Evolutionary conservation across 2,797 vertebrate genomes (phyloP), one percentile per base, ranked within the genome.

Genomic region (Eulemur mongoz): DNA sequence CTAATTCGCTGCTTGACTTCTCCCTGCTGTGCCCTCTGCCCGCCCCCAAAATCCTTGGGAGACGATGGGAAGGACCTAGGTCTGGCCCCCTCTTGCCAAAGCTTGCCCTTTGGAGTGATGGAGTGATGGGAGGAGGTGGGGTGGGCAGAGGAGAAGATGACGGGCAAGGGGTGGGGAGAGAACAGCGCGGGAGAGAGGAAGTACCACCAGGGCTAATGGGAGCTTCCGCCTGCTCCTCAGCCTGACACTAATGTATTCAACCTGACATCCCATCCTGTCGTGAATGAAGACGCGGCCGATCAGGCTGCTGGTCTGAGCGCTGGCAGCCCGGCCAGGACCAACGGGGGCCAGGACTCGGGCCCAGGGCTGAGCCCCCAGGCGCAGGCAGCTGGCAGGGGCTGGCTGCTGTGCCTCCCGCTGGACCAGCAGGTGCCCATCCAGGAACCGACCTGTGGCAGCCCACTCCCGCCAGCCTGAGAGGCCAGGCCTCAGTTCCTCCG

Each of bases 401-500:
- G 93, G 80, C 98, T 98, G 70, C 98, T 99, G 98, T 98, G 98
- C 98, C 99, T 99, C 98, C 99, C 99, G 99, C 98, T 99, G 98
- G 99, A 98, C 98, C 98, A 99, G 99, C 99, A 99, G 99, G 99
- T 99, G 99, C 99, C 57, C 50, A 6, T 50, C 82, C 4, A 59
- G 85, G n/a, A 65, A 75, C 30, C 0, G 3, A 18, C 48, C 40
- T 1, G n/a, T 69, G 48, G 14, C 80, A 75, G 78, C 54, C 87
- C 18, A 3, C 30, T 59, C 43, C 82, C 35, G 8, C 75, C 35
- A 61, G 38, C 27, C 43, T 9, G 70, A 73, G 90, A 73, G 54
- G 72, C 40, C 78, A 38, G 76, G 38, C 40, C 61, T 48, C 32
- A 0, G 50, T 57, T 69, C n/a, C 87, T 89, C 73, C 5, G 9